Evolutionary conservation across 2,113 vertebrate species (phyloP).

Genomic region (Ginglymostoma cirratum): DNA sequence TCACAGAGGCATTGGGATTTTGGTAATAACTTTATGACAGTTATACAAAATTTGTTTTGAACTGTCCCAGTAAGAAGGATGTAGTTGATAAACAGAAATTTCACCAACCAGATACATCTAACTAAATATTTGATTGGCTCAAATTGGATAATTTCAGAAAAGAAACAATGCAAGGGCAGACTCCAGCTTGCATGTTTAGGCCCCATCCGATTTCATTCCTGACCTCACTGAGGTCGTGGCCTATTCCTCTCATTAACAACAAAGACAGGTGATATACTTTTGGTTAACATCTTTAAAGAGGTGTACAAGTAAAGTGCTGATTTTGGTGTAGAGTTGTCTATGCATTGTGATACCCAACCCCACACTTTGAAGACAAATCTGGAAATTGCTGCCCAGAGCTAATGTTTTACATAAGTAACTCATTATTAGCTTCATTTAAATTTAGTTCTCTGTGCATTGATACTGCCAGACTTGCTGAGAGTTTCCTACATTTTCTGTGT

Average conservation of each 20-base stretch:
- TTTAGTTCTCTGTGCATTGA: background rate
- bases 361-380: too few species aligned
- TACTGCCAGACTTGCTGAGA: background rate
- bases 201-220: too few species aligned
- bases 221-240: too few species aligned
- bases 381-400: too few species aligned
- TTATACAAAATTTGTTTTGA: background rate
- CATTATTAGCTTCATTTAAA: background rate
- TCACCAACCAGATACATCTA: background rate
- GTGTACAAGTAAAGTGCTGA: background rate
- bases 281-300: background rate
- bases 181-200: too few species aligned
- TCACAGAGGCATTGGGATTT: background rate
- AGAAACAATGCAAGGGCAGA: background rate
- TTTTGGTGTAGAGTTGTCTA: background rate
- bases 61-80: background rate
- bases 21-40: background rate
- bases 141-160: background rate
- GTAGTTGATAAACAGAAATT: background rate
- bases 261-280: background rate
- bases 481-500: too few species aligned
- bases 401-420: background rate
- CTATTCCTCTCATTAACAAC: background rate
- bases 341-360: too few species aligned
- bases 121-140: background rate